Percentiles rank a stretch among this genome's conserved stretches.
Evolutionary conservation across 2,113 vertebrate genomes (phyloP).

Genomic region (Hystrix brachyura): DNA sequence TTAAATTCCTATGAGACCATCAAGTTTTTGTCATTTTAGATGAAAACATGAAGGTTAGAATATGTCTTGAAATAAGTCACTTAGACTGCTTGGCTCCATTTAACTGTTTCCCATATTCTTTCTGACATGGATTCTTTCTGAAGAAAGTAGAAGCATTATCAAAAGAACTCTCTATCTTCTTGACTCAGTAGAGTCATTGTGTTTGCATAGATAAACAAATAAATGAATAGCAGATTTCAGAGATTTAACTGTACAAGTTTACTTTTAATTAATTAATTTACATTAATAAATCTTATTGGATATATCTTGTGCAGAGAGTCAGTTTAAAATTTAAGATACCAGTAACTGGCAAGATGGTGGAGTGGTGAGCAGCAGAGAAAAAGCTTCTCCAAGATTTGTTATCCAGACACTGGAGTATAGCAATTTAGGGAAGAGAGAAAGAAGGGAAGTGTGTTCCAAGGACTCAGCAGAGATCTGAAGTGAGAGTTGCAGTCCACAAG

Average conservation of each 20-base stretch:
- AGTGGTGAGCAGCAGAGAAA: too few relatives aligned
- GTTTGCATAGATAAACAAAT: background rate
- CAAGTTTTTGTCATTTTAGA: background rate
- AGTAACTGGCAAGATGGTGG: too few relatives aligned
- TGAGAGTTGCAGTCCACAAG: too few relatives aligned
- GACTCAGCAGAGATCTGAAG: too few relatives aligned
- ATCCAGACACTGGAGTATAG: too few relatives aligned
- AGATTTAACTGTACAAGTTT: background rate
- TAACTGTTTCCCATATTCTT: background rate
- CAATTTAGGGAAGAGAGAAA: too few relatives aligned
- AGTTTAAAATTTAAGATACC: constrained; percentile 3
- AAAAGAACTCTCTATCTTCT: background rate
- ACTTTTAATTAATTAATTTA: background rate
- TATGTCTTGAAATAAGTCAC: background rate
- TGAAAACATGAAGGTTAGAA: background rate
- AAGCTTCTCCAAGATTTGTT: too few relatives aligned
- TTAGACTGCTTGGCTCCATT: background rate
- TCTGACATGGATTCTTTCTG: background rate
- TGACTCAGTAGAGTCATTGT: constrained; percentile 15
- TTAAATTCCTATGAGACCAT: background rate
- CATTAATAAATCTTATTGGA: background rate
- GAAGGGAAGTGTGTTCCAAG: too few relatives aligned
- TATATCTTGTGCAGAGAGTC: background rate
- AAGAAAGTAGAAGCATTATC: background rate
- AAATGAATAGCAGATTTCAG: background rate